Evolutionary conservation across 2,797 vertebrate genomes (phyloP), one percentile per base, ranked within the genome.

Genomic region (Periophthalmus magnuspinnatus): DNA sequence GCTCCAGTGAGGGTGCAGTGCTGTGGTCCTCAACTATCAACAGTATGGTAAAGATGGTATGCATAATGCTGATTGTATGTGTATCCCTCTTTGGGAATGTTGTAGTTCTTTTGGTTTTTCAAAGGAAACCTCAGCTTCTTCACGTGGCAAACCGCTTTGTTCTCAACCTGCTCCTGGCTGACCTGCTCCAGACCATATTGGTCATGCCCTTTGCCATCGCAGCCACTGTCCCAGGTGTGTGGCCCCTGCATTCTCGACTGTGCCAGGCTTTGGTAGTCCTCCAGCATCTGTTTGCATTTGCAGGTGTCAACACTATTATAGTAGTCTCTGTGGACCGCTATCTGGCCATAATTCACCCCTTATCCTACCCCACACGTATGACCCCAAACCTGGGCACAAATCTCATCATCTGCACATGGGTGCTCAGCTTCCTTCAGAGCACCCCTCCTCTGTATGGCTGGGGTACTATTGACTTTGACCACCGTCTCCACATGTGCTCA

Each of bases 281-380:
- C 70, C 95, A 95, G 92, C 96, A 96, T 84, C 91, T 96, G n/a
- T 96, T 97, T 11, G 95, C 96, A 0, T 97, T 96, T 3, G 90
- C 95, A 0, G 94, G 95, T 1, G 95, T 95, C 70, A 96, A 96
- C 86, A 97, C 95, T 71, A 96, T 96, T 32, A 93, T 95, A 0
- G 94, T 96, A 5, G 95, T 96, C 54, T 96, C 95, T 0, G 90
- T 97, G 68, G 95, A 96, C 75, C 94, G 95, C 72, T 97, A 96
- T 86, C 80, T 97, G 85, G 94, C 94, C 79, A 97, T 96, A 78
- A 96, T 97, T 79, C 95, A 97, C 78, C 95, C 95, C 9, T 86
- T 96, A 54, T 95, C 95, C 59, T 97, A 97, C 74, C 94, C 95
- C 13, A 90, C 94, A 61, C 94, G 94, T 59, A 96, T 96, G 95